phyloP scores from a whole-genome alignment of 1,140 invertebrate genomes.

The Lanistes nyassanus region DNA sequence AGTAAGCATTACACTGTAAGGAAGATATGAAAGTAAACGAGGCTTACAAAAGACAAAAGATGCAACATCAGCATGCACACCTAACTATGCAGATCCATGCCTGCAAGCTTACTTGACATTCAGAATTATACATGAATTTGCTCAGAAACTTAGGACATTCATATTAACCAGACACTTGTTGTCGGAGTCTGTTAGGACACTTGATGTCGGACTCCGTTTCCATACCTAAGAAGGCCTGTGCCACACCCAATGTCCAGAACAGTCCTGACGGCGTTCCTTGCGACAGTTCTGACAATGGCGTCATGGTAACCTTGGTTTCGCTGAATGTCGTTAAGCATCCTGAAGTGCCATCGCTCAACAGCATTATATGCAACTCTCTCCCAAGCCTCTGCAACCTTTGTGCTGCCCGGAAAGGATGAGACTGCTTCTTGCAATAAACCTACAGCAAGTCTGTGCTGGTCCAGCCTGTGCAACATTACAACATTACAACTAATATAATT shows the following conservation, averaged over 20 bases:
- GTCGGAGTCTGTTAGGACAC: no score
- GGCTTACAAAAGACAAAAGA: no score
- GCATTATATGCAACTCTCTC: conserved; percentile 66
- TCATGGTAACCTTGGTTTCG: conserved; percentile 75
- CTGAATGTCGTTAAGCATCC: conserved; percentile 81
- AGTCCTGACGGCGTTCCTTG: conserved; percentile 67
- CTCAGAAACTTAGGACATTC: neutral
- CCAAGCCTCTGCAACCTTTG: conserved; percentile 62
- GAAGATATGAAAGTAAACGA: no score
- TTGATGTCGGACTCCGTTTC: no score
- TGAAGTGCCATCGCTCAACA: conserved; percentile 82
- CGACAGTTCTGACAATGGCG: conserved; percentile 73
- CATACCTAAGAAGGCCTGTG: conserved; percentile 74
- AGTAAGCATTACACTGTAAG: no score
- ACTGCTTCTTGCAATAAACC: conserved; percentile 61
- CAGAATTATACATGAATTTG: neutral
- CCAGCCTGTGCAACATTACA: conserved; percentile 52
- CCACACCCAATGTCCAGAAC: conserved; percentile 82
- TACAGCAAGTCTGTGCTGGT: conserved; percentile 60
- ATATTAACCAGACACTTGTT: neutral
- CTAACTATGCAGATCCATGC: no score
- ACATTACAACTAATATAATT: conserved; percentile 2
- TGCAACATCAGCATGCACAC: no score
- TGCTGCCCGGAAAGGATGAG: conserved; percentile 57
- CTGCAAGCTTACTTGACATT: no score